A percentile compares a stretch with the other conserved stretches of the same genome.
These are phyloP conservation scores for Thamnophis elegans DNA, from an alignment of 2,797 vertebrate genomes.

Conservation along the genomic window DNA sequence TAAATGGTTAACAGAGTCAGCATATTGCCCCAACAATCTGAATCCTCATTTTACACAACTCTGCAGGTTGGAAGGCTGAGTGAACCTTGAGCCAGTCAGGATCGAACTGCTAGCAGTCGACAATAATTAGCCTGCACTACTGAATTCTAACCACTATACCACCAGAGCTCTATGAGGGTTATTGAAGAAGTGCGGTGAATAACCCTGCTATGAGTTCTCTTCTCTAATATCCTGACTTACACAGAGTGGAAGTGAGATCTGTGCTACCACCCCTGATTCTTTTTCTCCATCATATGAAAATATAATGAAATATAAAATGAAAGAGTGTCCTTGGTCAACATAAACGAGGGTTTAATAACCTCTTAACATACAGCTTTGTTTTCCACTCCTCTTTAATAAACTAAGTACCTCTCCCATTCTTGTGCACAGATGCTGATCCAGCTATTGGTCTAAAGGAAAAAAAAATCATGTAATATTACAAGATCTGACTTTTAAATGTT, in stretches of 20 bases:
- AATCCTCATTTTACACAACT: background rate
- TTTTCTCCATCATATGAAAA: no score
- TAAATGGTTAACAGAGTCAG: background rate
- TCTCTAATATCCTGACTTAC: background rate
- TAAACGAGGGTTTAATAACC: conserved; percentile 19
- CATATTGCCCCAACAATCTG: background rate
- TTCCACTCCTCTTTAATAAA: conserved; percentile 30
- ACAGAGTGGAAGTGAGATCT: background rate
- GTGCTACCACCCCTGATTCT: background rate
- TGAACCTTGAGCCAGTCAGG: background rate
- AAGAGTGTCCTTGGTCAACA: conserved; percentile 30
- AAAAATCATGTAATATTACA: background rate
- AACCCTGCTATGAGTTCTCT: background rate
- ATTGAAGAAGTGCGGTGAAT: background rate
- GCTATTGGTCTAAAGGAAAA: conserved; percentile 6
- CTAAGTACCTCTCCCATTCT: conserved; percentile 22
- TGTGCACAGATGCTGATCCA: conserved; percentile 9
- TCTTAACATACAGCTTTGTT: background rate
- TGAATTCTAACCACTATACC: no score
- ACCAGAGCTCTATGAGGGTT: no score
- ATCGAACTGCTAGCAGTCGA: background rate
- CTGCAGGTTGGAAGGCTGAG: background rate
- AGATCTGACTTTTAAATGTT: conserved; percentile 16
- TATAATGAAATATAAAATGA: no score
- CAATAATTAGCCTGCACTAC: no score